Conservation (phyloP, 2,888 invertebrate genomes). For the Candidula unifasciata region DNA sequence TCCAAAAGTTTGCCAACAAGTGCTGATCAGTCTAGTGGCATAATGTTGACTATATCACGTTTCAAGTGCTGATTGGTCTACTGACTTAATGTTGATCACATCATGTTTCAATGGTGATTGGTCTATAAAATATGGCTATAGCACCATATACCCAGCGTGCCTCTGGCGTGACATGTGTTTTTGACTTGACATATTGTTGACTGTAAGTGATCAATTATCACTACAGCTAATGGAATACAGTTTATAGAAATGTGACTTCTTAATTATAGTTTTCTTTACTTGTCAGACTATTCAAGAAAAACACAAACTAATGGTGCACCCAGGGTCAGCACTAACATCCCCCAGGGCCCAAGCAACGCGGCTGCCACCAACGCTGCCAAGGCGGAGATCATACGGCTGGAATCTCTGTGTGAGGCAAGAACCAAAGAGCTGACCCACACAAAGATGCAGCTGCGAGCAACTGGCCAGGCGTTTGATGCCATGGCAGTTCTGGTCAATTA, state of each 20-base stretch:
- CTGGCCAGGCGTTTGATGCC: conserved; percentile 87
- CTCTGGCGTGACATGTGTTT: too few species aligned
- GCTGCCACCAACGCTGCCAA: conserved; percentile 48
- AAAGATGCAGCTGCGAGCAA: conserved; percentile 77
- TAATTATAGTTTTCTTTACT: neutral
- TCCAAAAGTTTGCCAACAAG: too few species aligned
- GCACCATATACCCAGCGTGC: too few species aligned
- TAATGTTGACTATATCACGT: too few species aligned
- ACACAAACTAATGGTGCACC: conserved; percentile 12
- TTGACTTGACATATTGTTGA: too few species aligned
- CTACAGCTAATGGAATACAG: neutral
- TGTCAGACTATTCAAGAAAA: conserved; percentile 6
- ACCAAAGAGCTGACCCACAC: conserved; percentile 77
- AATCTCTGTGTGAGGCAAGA: conserved; percentile 77
- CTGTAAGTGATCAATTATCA: neutral
- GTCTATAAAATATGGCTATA: too few species aligned
- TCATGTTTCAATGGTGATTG: too few species aligned
- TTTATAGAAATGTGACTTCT: neutral
- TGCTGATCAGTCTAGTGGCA: too few species aligned
- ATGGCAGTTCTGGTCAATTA: conserved; percentile 91
- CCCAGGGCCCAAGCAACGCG: conserved; percentile 54
- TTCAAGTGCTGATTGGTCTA: too few species aligned
- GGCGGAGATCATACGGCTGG: conserved; percentile 76
- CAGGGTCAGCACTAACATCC: conserved; percentile 52
- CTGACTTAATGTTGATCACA: too few species aligned